Evolutionary conservation across 2,113 vertebrate species (phyloP).

Genomic region (Aegotheles bennettii): DNA sequence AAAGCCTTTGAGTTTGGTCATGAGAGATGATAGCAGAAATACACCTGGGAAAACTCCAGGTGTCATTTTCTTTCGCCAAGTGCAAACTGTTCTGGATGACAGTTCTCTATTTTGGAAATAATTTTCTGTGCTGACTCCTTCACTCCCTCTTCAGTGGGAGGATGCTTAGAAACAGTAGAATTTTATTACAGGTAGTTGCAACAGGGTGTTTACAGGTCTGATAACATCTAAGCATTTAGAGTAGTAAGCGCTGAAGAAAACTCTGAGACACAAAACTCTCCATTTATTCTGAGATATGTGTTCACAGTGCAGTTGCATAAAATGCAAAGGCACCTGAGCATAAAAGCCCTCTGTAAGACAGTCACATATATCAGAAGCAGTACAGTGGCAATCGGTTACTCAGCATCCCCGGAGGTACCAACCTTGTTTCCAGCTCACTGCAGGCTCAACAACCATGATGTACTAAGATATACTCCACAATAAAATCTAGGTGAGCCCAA

Average conservation of each 20-base stretch:
- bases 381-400: background rate
- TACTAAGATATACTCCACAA: accelerated
- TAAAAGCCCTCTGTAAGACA: background rate
- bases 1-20: background rate
- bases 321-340: background rate
- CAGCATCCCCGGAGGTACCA: background rate
- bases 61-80: background rate
- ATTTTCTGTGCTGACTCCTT: background rate
- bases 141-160: background rate
- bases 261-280: background rate
- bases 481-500: background rate
- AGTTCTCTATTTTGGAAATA: background rate
- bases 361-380: background rate
- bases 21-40: background rate
- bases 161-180: background rate
- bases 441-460: background rate
- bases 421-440: background rate
- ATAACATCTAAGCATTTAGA: background rate
- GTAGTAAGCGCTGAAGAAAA: background rate
- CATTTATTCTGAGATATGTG: background rate
- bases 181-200: background rate
- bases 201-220: background rate
- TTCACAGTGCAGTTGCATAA: background rate
- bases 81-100: background rate
- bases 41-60: background rate